Conservation (phyloP, 2,888 invertebrate species). For the Gerosis bhagava region DNA sequence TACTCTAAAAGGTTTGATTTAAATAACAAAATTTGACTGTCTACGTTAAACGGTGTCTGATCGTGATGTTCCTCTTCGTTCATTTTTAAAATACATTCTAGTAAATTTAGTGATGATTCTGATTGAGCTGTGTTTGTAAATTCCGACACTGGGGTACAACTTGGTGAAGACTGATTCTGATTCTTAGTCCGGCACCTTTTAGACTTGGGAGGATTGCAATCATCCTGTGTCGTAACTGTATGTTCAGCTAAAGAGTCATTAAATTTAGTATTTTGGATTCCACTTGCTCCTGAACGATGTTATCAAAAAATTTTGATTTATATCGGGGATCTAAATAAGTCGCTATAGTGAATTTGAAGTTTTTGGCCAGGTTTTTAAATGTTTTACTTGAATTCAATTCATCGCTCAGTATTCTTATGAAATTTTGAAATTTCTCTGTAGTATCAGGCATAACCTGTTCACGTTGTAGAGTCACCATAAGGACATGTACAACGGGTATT, state of each 20-base stretch:
- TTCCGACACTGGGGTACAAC: too few species aligned
- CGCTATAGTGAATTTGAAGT: constrained; percentile 24
- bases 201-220: background rate
- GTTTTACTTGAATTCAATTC: constrained; percentile 1
- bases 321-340: constrained; percentile 23
- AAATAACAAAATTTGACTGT: too few species aligned
- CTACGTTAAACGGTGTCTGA: too few species aligned
- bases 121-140: too few species aligned
- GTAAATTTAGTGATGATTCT: too few species aligned
- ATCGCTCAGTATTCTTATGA: constrained; percentile 6
- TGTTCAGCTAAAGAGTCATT: background rate
- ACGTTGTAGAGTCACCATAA: background rate
- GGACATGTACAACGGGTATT: background rate
- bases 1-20: background rate
- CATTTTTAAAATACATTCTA: too few species aligned
- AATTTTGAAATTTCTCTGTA: background rate
- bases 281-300: background rate
- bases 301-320: background rate
- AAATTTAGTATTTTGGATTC: background rate
- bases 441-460: background rate
- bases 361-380: constrained; percentile 14
- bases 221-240: background rate
- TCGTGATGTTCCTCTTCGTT: too few species aligned
- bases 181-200: background rate
- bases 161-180: too few species aligned